Base-by-base conservation (phyloP, 2,797 vertebrate genomes). In the Gorsachius magnificus region DNA sequence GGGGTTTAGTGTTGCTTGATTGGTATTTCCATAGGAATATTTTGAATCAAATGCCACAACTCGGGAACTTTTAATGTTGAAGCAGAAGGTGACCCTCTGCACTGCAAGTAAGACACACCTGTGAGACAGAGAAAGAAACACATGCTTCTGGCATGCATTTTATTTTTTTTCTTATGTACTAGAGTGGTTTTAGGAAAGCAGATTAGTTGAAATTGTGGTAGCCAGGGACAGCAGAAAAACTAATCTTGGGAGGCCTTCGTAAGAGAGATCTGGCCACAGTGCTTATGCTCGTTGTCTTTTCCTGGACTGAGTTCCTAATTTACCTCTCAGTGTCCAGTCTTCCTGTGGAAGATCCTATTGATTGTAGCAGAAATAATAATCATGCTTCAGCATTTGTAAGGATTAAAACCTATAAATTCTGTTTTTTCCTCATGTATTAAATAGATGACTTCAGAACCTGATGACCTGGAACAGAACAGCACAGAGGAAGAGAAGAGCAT, bases 381-480 rank as follows among this genome's bases (percentile, higher is more conserved):
- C 33, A 93, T 24, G 35, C 29, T 86, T 93, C 85, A 91, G 21
- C 53, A 83, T 90, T 93, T 72, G 46, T 72, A 79, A 88, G 65
- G 69, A 95, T 83, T 90, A 75, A 90, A 89, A 50, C 57, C 77
- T 81, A 88, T 83, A 86, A 64, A 91, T 88, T 89, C 72, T 69
- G 5, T 76, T 95, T 26, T 81, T 53, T 91, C 36, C 78, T 86
- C 13, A 57, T 61, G 41, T 78, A 86, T 91, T 83, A 61, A 81
- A 74, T 53, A 88, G 85, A 71, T 90, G 80, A 72, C 69, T 83
- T 74, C 69, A 90, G 61, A 86, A 90, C n/a, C 11, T 5, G 9
- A 60, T 90, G 82, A 93, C 53, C 69, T 83, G 79, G 87, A 95
- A 94, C 61, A 68, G 65, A 91, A 83, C 22, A 90, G 65, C 61